Percentiles rank a stretch among this genome's conserved stretches.
Evolutionary conservation across 2,113 vertebrate genomes (phyloP).

Genomic region (Callipepla squamata): DNA sequence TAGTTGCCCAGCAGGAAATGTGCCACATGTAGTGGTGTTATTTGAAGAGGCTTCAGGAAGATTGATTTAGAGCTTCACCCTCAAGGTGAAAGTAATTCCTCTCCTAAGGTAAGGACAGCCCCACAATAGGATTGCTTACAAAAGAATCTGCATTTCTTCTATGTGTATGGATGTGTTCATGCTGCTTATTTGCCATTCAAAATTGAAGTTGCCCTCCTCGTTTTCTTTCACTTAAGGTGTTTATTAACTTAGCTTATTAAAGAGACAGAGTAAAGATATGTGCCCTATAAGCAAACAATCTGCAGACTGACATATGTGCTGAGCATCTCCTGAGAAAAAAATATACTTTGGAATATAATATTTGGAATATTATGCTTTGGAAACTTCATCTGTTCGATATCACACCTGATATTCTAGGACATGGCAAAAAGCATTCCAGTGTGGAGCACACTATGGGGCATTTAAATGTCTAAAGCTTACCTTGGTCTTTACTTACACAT

Average conservation of each 20-base stretch:
- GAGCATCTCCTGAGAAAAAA: background rate
- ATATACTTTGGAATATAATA: background rate
- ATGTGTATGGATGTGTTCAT: background rate
- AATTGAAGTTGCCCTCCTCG: background rate
- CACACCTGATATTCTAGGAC: background rate
- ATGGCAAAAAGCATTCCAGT: background rate
- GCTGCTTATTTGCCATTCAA: background rate
- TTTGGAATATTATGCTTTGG: no score
- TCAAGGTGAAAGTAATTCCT: slow-evolving; percentile 9
- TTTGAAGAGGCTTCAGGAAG: slow-evolving; percentile 13
- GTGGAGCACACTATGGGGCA: background rate
- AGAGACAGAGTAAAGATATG: background rate
- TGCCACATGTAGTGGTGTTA: background rate
- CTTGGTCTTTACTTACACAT: background rate
- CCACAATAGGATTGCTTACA: background rate
- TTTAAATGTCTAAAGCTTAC: fast-evolving
- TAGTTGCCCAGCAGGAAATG: background rate
- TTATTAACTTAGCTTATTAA: background rate
- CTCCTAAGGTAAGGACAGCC: background rate
- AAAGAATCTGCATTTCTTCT: background rate
- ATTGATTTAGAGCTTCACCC: background rate
- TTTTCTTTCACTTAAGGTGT: background rate
- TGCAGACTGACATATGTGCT: background rate
- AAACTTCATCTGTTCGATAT: background rate
- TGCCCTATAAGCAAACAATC: background rate